Evolutionary conservation across 2,888 invertebrate species (phyloP).

Genomic region (Andrena praecox): DNA sequence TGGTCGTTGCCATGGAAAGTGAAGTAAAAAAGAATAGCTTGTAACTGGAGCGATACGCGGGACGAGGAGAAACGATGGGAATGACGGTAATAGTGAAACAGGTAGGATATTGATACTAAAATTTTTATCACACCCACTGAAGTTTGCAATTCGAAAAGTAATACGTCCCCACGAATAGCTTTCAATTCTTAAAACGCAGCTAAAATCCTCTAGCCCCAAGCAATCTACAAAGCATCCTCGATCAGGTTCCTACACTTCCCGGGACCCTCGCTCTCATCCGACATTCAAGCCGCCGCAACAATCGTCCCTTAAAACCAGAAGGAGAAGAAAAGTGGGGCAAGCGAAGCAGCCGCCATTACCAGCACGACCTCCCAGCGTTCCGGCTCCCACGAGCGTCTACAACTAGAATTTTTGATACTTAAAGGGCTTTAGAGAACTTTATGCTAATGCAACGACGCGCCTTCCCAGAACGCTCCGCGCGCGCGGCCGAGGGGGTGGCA

Average conservation of each 20-base stretch:
- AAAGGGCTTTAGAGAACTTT: constrained; percentile 27
- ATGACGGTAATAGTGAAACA: background rate
- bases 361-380: background rate
- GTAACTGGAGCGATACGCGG: background rate
- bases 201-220: too few relatives aligned
- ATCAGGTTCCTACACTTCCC: too few relatives aligned
- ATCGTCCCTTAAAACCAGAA: background rate
- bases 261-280: too few relatives aligned
- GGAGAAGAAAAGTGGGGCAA: background rate
- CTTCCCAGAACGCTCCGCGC: background rate
- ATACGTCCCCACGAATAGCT: background rate
- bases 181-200: background rate
- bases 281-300: too few relatives aligned
- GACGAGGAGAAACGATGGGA: background rate
- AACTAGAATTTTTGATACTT: constrained; percentile 49
- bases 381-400: background rate
- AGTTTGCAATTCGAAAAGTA: background rate
- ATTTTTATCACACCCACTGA: background rate
- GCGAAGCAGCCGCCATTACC: background rate
- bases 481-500: too few relatives aligned
- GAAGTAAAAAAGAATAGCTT: background rate
- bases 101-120: background rate
- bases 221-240: too few relatives aligned
- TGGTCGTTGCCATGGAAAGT: background rate
- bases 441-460: constrained; percentile 54